phyloP scores from a whole-genome alignment of 2,113 vertebrate genomes.

The Raja brachyura region DNA sequence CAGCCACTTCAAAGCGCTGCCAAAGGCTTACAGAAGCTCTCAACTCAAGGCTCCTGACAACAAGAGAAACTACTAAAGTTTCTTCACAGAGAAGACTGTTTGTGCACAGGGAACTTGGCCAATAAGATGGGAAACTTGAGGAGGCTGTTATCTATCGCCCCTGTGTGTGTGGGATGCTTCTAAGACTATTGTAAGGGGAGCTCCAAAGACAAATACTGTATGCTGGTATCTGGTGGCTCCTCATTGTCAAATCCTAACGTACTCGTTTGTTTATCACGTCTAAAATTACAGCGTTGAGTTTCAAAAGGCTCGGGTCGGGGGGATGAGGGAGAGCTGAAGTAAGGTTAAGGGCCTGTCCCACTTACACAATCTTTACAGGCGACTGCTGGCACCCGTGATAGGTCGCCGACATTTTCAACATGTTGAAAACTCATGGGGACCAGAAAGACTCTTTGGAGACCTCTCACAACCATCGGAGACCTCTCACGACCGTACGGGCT shows the following conservation, averaged over 20 bases:
- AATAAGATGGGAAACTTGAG: background rate
- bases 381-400: no score
- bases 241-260: background rate
- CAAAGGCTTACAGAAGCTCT: conserved; percentile 12
- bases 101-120: background rate
- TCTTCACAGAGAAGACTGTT: background rate
- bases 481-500: no score
- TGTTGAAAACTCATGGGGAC: no score
- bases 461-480: no score
- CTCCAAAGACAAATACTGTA: background rate
- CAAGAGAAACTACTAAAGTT: background rate
- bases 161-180: background rate
- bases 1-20: background rate
- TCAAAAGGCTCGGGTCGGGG: background rate
- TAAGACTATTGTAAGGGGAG: background rate
- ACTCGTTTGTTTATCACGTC: background rate
- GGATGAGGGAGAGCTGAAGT: no score
- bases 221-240: background rate
- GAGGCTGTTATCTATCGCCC: background rate
- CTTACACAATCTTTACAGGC: no score
- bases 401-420: no score
- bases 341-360: background rate
- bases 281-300: background rate
- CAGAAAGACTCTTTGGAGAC: no score
- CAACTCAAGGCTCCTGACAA: background rate